Conservation (phyloP, 1,140 invertebrate genomes). For the Latrodectus geometricus region DNA sequence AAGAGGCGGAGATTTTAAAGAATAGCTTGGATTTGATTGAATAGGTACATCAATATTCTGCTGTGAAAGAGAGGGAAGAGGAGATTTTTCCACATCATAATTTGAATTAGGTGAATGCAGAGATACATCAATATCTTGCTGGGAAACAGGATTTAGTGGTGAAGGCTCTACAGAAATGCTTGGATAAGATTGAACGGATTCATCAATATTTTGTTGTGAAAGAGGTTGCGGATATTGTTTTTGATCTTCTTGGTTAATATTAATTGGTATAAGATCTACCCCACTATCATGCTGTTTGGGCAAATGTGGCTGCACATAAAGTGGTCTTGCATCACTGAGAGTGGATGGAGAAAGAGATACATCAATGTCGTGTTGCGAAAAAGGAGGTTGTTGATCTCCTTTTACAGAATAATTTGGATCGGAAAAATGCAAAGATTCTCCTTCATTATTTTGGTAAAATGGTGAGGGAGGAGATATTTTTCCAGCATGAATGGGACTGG, state of each 20-base stretch:
- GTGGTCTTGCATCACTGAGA: not conserved
- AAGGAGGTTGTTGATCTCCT: not conserved
- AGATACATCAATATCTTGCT: conserved; percentile 10
- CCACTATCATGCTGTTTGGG: too few species aligned
- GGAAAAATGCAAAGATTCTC: too few species aligned
- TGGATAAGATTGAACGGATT: not conserved
- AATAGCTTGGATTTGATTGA: not conserved
- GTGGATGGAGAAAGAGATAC: not conserved
- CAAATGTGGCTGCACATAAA: too few species aligned
- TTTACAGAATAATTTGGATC: not conserved
- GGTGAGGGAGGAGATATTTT: too few species aligned
- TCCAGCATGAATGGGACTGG: too few species aligned
- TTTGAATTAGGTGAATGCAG: not conserved
- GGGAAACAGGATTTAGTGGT: not conserved
- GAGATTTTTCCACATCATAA: not conserved
- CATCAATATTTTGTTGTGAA: conserved; percentile 2
- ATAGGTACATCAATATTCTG: not conserved
- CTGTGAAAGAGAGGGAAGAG: not conserved
- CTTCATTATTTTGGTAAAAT: too few species aligned
- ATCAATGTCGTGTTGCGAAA: not conserved
- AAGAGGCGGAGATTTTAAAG: not conserved
- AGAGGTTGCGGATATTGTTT: not conserved
- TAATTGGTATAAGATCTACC: too few species aligned
- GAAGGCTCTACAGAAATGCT: not conserved
- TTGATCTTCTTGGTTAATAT: too few species aligned